Evolutionary conservation across 2,113 vertebrate genomes (phyloP), one percentile per base, ranked within the genome.

Genomic region (Zapornia atra): DNA sequence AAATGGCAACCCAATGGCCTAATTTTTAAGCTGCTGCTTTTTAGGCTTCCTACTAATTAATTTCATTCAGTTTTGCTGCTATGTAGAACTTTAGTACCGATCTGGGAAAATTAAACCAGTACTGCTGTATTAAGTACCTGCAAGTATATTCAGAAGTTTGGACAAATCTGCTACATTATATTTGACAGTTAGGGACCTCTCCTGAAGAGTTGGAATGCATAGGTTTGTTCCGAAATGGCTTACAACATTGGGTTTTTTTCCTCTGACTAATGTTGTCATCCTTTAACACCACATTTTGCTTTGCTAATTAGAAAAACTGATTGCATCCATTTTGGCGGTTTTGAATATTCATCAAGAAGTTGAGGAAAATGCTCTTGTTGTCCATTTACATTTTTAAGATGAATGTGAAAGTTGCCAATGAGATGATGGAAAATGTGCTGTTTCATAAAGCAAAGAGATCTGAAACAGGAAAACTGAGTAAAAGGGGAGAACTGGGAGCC

Each of bases 171-270:
- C 25, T 28, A 4, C 3, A 3, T 33, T 26, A 8, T 53, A 6
- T 44, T 59, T 19, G 20, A 0, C 0, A 1, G 8, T 31, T 40
- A 82, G 19, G 10, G 34, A 54, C 0, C 0, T 57, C 16, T 70
- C 19, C 6, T 31, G 34, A 56, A 56, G 19, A 61, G 25, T 17
- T 42, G 15, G 26, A 77, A 68, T 15, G 10, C 13, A 6, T 48
- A 42, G 10, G 2, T 72, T 73, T 84, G 25, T 77, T 73, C 31
- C 75, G 77, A 91, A n/a, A 31, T 42, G 5, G 2, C 3, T 51
- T 34, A 12, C 28, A 29, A 10, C 15, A 16, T 16, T 16, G 14
- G 5, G 5, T 1, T 25, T 69, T 44, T 22, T 36, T 25, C 12
- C 22, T 65, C 21, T 56, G 26, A 66, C 26, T 14, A 46, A 21